phyloP scores from a whole-genome alignment of 2,888 invertebrate genomes.

The Steinernema carpocapsae region DNA sequence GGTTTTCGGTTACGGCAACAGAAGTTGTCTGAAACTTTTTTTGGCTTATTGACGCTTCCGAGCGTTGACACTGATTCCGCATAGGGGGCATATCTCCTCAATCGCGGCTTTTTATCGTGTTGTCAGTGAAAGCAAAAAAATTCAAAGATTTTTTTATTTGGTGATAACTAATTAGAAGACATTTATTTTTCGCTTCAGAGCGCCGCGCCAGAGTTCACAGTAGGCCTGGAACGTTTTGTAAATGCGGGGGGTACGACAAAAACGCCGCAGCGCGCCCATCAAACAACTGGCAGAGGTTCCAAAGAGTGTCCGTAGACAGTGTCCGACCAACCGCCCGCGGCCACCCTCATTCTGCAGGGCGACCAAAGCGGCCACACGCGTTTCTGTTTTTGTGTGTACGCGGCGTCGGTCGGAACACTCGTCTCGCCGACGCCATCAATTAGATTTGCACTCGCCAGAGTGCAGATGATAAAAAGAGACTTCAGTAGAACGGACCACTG shows the following conservation, averaged over 20 bases:
- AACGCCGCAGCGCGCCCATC: neutral
- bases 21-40: no score
- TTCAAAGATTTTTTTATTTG: neutral
- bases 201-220: neutral
- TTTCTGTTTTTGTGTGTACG: neutral
- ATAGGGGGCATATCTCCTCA: no score
- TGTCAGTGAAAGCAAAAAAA: neutral
- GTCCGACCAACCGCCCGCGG: neutral
- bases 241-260: constrained; percentile 4
- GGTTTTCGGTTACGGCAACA: no score
- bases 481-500: no score
- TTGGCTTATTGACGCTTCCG: no score
- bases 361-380: neutral
- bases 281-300: neutral
- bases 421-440: no score
- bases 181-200: neutral
- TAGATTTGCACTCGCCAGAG: no score
- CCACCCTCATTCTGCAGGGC: neutral
- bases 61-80: no score
- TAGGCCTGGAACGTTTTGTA: neutral
- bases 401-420: no score
- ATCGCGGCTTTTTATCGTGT: no score
- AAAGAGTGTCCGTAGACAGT: no score
- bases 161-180: constrained; percentile 2
- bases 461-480: no score